phyloP scores from a whole-genome alignment of 2,888 invertebrate genomes.

The Aporophyla lueneburgensis region DNA sequence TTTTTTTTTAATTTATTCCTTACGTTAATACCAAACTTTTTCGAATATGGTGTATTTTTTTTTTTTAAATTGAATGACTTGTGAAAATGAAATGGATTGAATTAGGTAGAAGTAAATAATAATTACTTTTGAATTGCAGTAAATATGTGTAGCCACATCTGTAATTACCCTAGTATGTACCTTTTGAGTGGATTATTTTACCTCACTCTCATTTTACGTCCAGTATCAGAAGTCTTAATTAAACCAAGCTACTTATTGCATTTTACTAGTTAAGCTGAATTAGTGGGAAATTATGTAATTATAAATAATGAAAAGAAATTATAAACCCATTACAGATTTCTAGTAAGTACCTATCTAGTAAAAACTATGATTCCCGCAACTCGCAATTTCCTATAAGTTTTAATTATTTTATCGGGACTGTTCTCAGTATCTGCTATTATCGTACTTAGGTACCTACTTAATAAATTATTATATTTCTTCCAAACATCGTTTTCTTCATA shows the following conservation, averaged over 20 bases:
- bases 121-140: background rate
- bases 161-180: background rate
- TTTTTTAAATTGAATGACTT: background rate
- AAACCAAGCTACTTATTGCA: background rate
- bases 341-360: background rate
- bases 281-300: conserved; percentile 1
- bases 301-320: conserved; percentile 20
- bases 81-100: background rate
- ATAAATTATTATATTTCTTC: background rate
- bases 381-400: conserved; percentile 2
- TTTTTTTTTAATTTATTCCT: background rate
- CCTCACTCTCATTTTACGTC: background rate
- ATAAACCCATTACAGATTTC: background rate
- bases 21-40: background rate
- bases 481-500: background rate
- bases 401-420: background rate
- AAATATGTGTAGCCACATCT: background rate
- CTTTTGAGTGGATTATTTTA: too few species aligned
- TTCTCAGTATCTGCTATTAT: background rate
- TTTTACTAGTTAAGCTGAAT: conserved; percentile 7
- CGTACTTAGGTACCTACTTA: background rate
- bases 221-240: background rate
- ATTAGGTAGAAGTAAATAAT: too few species aligned
- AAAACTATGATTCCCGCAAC: background rate
- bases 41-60: background rate